Evolutionary conservation across 2,797 vertebrate species (phyloP), one percentile per base, ranked within the genome.

Genomic region (Sebastes baramenuke): DNA sequence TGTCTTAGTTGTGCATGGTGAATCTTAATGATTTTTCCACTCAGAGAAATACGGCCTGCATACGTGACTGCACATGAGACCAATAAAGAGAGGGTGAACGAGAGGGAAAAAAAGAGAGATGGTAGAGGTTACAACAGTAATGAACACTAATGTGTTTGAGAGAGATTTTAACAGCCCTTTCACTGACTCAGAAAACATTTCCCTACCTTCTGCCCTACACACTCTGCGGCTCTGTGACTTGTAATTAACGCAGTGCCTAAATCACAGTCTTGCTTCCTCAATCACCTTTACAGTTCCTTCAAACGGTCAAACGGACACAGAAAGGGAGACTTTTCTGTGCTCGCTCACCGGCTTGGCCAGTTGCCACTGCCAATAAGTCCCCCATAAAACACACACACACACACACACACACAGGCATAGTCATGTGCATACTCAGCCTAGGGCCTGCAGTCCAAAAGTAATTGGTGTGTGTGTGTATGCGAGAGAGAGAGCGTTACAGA

Each of bases 131-230:
- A 90, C 80, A 86, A 76, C 75, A 75, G 87, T 92, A 90, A 92
- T 88, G 86, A 91, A 92, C 85, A 87, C 80, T 90, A 89, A 93
- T 92, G 87, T 89, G 87, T 88, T 91, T 87, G 82, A 88, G 89
- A 88, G 87, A 82, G 82, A 83, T 90, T 92, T 91, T 85, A 90
- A 90, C 86, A 82, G 87, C 79, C 75, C 65, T 69, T 85, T 87
- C 79, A 89, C 85, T 82, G 81, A 89, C 81, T 92, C 83, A 79
- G 85, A 92, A 89, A 91, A 89, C 78, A 87, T 87, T 88, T 82
- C 77, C 79, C 65, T 86, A 64, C 83, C 83, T 90, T 55, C 60
- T 71, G 77, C 82, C 85, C 84, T 77, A 64, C 82, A 91, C 85
- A 91, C 88, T 84, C 79, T 79, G 70, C 80, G 81, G 77, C 81